Conservation (phyloP, 2,797 vertebrate species). For the Hoplostethus mediterraneus region DNA sequence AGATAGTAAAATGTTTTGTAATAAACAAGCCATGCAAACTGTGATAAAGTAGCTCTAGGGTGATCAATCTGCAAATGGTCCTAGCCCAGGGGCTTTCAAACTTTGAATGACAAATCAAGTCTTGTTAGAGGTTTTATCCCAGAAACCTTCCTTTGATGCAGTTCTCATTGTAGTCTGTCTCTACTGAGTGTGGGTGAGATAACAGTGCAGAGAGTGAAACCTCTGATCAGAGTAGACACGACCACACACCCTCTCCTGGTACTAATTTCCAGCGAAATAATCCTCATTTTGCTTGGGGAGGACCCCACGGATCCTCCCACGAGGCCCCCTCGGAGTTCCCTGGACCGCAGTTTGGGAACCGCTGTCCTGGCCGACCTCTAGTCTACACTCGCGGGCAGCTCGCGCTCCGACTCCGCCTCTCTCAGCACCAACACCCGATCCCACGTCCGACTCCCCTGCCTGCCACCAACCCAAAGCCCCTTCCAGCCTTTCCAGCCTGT, state of each 20-base stretch:
- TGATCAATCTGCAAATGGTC: neutral
- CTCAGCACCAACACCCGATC: slow-evolving; percentile 65
- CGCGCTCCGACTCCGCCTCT: slow-evolving; percentile 80
- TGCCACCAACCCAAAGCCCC: slow-evolving; percentile 71
- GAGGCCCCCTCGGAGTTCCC: slow-evolving; percentile 18
- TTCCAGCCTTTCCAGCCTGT: slow-evolving; percentile 44
- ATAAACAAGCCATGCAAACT: neutral
- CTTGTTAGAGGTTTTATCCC: no score
- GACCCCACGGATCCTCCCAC: no score
- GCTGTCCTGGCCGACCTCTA: slow-evolving; percentile 60
- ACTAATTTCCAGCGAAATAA: no score
- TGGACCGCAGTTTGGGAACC: slow-evolving; percentile 34
- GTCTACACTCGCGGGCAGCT: slow-evolving; percentile 53
- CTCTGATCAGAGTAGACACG: no score
- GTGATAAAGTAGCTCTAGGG: neutral
- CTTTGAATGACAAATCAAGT: neutral
- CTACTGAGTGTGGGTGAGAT: no score
- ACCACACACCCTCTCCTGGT: no score
- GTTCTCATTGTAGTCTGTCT: no score
- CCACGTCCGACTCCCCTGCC: slow-evolving; percentile 52
- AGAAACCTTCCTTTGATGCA: no score
- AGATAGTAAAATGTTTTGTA: neutral
- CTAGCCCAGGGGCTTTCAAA: neutral
- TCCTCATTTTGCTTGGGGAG: neutral
- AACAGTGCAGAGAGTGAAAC: no score